Evolutionary conservation across 2,113 vertebrate species (phyloP).

Genomic region (Vulpes vulpes): DNA sequence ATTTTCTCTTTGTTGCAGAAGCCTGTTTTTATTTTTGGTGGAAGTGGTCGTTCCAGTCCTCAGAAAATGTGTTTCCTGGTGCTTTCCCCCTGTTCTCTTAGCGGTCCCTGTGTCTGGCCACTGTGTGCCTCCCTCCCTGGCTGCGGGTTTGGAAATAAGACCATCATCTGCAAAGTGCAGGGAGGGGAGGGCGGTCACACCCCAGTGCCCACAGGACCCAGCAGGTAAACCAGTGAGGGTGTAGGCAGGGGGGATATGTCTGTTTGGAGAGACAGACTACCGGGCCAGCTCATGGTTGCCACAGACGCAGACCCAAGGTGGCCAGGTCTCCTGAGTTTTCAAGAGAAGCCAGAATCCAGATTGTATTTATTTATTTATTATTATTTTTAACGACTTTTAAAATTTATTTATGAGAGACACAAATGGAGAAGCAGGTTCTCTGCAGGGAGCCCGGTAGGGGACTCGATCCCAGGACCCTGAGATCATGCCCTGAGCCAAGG

Average conservation of each 20-base stretch:
- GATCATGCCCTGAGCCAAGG: too few relatives aligned
- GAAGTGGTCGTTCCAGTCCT: conserved; percentile 72
- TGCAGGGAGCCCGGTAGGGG: too few relatives aligned
- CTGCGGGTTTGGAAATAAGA: neutral
- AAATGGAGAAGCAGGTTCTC: too few relatives aligned
- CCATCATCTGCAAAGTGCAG: neutral
- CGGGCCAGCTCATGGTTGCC: too few relatives aligned
- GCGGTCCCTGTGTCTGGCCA: neutral
- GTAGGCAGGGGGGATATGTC: accelerated
- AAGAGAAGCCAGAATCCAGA: neutral
- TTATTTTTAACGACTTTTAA: too few relatives aligned
- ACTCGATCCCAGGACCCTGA: too few relatives aligned
- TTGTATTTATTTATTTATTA: neutral
- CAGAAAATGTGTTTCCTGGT: neutral
- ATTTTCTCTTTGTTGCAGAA: conserved; percentile 73
- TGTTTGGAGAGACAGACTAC: neutral
- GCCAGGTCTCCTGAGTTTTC: neutral
- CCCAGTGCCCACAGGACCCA: neutral
- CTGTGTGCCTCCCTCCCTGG: neutral
- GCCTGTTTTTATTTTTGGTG: conserved; percentile 70
- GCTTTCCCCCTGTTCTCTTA: conserved; percentile 23
- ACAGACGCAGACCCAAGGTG: too few relatives aligned
- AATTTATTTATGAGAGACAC: too few relatives aligned
- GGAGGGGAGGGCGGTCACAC: neutral
- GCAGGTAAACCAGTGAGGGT: neutral